Evolutionary conservation across 2,797 vertebrate species (phyloP), one percentile per base, ranked within the genome.

Genomic region (Myiothlypis coronata): DNA sequence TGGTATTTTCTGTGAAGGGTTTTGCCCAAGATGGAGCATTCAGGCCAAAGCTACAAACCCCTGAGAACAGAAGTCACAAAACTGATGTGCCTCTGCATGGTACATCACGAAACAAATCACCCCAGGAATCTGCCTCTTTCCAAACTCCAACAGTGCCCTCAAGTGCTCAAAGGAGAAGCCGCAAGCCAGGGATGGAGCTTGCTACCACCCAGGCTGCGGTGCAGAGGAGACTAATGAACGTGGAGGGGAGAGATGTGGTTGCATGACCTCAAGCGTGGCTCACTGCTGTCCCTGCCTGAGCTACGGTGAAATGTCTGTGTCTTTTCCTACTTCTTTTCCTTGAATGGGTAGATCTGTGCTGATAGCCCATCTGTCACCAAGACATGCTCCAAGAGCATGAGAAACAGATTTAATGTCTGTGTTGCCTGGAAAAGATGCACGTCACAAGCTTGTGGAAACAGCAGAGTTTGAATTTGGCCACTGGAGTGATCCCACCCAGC

Each of bases 81-180:
- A 52, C 32, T 14, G 46, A 34, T 23, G 68, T 35, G 64, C 34
- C 32, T 49, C 56, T 34, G 74, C 49, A 16, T 0, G 39, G 24
- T 34, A 9, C 1, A 34, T 27, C 52, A 82, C 0, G 0, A 46
- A 89, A 32, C 37, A 53, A 63, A 56, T 19, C 87, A 32, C 17
- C 13, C 37, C 49, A 26, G 30, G 23, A 43, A 90, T 64, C 71
- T n/a, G 49, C 46, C 53, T 71, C 72, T 65, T 94, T 94, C 79
- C 89, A 39, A 96, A 69, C 70, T 81, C 92, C 96, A 96, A 96
- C 93, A 96, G 90, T 96, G 96, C 95, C 95, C 95, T 92, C 96
- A 85, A 96, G 96, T 11, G 96, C 82, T 93, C 61, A 37, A 6
- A 83, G 46, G 35, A 86, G 91, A 75, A 68, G 85, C 34, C 2